Percentiles rank a stretch among this genome's conserved stretches.
Conservation (phyloP, 2,113 vertebrate genomes). For the Nicator chloris region DNA sequence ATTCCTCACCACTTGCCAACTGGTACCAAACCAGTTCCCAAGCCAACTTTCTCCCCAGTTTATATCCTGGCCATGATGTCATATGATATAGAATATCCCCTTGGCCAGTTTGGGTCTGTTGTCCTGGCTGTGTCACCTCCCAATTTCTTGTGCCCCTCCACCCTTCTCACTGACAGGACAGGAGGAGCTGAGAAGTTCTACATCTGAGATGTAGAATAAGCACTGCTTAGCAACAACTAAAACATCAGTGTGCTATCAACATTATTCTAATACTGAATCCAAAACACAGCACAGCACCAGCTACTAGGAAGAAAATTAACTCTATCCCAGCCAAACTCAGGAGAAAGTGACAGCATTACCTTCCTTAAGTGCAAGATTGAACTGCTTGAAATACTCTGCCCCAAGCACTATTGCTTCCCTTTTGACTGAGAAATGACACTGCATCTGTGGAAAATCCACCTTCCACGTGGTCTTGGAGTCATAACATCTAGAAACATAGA, state of each 20-base stretch:
- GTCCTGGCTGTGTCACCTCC: background rate
- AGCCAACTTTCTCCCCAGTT: background rate
- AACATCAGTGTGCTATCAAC: background rate
- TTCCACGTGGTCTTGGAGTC: background rate
- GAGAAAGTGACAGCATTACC: background rate
- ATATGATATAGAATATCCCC: background rate
- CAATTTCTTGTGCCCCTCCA: background rate
- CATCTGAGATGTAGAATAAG: background rate
- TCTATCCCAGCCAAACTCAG: background rate
- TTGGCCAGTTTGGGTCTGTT: background rate
- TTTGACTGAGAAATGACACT: background rate
- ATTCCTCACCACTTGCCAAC: background rate
- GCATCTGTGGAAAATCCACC: background rate
- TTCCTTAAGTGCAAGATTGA: background rate
- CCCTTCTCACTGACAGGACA: background rate
- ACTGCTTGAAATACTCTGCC: background rate
- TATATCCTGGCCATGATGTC: background rate
- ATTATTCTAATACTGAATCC: background rate
- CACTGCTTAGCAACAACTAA: background rate
- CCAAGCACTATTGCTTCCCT: accelerated
- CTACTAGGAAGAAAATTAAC: background rate
- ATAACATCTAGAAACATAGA: background rate
- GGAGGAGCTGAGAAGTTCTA: background rate
- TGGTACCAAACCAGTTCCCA: background rate
- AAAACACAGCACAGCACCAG: background rate